Evolutionary conservation across 2,888 invertebrate species (phyloP), one percentile per base, ranked within the genome.

Genomic region (Amitus sp.): DNA sequence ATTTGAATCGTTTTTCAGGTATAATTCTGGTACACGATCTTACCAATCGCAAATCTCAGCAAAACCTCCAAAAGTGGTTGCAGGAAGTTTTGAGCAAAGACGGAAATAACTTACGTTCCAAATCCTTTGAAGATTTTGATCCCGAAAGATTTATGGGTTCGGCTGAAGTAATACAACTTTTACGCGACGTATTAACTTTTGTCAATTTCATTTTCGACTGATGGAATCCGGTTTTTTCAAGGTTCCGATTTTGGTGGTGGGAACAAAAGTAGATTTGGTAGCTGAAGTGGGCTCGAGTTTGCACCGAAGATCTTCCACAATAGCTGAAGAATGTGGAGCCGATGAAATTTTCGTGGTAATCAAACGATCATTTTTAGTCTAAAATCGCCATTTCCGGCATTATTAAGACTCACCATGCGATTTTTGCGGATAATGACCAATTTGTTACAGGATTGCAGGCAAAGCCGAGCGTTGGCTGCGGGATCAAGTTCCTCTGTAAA

Each of bases 11-110:
- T 18, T 61, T 42, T 37, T 23, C 62, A 91, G 91, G 92, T 60
- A 91, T 98, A 28, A 95, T 99, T 71, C 85, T 99, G 62, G 97
- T 98, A 1, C 98, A 99, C 80, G 99, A 99, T 84, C 85, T 98
- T 74, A 95, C 95, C 3, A 99, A 99, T 82, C 87, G 95, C 66
- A 98, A 98, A 82, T 97, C 97, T 51, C 95, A 98, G 80, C 89
- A 93, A 60, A 97, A 98, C 84, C 85, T 98, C 59, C 89, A 92
- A 65, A 93, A 94, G 82, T 98, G 98, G 98, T 84, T 98, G 1
- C 88, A 91, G 39, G 97, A 98, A 84, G 91, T 97, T 62, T 81
- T 96, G 45, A 92, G 91, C 78, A 90, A 89, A 76, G 92, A 92
- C 65, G 86, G 85, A 56, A 86, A 76, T 76, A 66, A 69, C 30